Evolutionary conservation across 1,140 invertebrate species (phyloP).

Genomic region (Procambarus clarkii): DNA sequence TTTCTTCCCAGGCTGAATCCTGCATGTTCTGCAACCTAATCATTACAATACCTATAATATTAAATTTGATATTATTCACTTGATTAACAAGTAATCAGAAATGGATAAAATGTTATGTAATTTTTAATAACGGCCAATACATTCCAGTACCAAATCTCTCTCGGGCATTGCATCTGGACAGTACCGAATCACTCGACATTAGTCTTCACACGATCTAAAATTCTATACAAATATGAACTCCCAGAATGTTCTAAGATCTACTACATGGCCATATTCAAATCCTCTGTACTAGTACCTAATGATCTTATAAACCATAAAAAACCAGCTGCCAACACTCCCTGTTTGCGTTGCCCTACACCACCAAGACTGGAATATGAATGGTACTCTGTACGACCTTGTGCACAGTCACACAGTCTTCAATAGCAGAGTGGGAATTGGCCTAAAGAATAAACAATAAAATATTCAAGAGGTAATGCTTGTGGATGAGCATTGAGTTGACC

Average conservation of each 20-base stretch:
- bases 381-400: too few species aligned
- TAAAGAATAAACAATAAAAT: too few species aligned
- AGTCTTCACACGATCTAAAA: background rate
- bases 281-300: background rate
- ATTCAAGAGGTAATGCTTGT: constrained; percentile 16
- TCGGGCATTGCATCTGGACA: background rate
- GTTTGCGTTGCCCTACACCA: too few species aligned
- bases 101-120: constrained; percentile 1
- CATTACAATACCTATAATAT: constrained; percentile 4
- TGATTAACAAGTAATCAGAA: constrained; percentile 11
- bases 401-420: too few species aligned
- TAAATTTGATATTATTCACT: background rate
- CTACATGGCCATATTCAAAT: background rate
- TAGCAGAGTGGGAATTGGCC: too few species aligned
- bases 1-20: constrained; percentile 43
- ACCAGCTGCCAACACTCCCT: background rate
- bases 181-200: background rate
- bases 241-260: background rate
- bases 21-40: background rate
- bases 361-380: too few species aligned
- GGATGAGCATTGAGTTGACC: constrained; percentile 34
- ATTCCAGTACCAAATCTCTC: background rate
- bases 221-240: background rate
- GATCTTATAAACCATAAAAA: background rate
- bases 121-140: background rate